Evolutionary conservation across 1,140 invertebrate genomes (phyloP).

Genomic region (Acromyrmex echinatior): DNA sequence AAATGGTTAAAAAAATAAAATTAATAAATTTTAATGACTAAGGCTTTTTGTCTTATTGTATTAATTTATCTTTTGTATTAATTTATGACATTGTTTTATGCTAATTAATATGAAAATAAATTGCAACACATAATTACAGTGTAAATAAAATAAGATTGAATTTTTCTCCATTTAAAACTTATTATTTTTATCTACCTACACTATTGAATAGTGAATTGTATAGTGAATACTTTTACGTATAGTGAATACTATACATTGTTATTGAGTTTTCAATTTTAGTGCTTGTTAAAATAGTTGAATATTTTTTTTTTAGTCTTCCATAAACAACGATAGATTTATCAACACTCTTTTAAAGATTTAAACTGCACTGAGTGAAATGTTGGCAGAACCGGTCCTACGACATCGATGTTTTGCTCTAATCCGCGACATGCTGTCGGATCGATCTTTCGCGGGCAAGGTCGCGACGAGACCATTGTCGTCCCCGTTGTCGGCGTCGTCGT

Average conservation of each 20-base stretch:
- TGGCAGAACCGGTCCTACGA: constrained; percentile 4
- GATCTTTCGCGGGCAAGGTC: constrained; percentile 64
- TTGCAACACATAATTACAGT: neutral
- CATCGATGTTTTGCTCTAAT: constrained; percentile 28
- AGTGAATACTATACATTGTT: neutral
- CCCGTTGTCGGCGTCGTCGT: constrained; percentile 25
- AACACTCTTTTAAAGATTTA: neutral
- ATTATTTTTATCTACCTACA: neutral
- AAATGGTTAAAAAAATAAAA: neutral
- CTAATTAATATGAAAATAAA: neutral
- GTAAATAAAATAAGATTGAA: constrained; percentile 15
- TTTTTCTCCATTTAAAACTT: neutral
- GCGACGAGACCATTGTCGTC: constrained; percentile 42
- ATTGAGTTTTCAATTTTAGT: neutral
- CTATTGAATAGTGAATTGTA: neutral
- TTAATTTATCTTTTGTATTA: too few species aligned
- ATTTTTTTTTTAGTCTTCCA: neutral
- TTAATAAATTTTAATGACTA: neutral
- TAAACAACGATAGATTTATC: neutral
- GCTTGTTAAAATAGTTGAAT: neutral
- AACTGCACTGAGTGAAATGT: neutral
- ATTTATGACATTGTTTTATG: neutral
- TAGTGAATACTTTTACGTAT: neutral
- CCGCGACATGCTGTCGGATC: constrained; percentile 41
- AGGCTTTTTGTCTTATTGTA: too few species aligned